phyloP scores from a whole-genome alignment of 1,140 invertebrate genomes.

The Pemphigus obesinymphae region DNA sequence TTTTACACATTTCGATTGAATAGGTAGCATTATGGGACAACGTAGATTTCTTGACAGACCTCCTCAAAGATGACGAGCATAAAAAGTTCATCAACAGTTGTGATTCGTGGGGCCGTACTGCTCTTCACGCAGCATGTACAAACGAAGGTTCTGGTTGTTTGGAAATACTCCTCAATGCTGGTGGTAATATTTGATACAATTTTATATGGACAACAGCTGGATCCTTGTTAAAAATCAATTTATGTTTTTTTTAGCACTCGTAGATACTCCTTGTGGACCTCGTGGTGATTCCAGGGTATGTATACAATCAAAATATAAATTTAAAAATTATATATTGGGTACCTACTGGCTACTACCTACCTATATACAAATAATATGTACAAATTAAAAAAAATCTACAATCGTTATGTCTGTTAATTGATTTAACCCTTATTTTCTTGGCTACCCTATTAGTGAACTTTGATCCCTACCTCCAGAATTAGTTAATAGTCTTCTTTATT shows the following conservation, averaged over 20 bases:
- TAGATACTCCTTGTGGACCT: conserved; percentile 64
- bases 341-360: too few relatives aligned
- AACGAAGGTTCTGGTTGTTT: conserved; percentile 78
- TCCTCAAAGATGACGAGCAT: conserved; percentile 66
- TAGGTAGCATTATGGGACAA: conserved; percentile 88
- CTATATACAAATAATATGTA: too few relatives aligned
- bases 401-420: too few relatives aligned
- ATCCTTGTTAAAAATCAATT: neutral
- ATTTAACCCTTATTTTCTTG: too few relatives aligned
- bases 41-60: conserved; percentile 75
- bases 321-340: neutral
- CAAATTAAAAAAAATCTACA: too few relatives aligned
- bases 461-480: too few relatives aligned
- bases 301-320: neutral
- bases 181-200: conserved; percentile 53
- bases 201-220: neutral
- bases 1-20: neutral
- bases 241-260: conserved; percentile 56
- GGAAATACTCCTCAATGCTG: conserved; percentile 64
- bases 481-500: too few relatives aligned
- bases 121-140: conserved; percentile 81
- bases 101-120: conserved; percentile 73
- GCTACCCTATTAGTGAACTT: too few relatives aligned
- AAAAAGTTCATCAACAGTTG: conserved; percentile 66
- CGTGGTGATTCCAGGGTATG: conserved; percentile 59